phyloP scores from a whole-genome alignment of 2,888 invertebrate genomes.

The Crepidodera aurea region DNA sequence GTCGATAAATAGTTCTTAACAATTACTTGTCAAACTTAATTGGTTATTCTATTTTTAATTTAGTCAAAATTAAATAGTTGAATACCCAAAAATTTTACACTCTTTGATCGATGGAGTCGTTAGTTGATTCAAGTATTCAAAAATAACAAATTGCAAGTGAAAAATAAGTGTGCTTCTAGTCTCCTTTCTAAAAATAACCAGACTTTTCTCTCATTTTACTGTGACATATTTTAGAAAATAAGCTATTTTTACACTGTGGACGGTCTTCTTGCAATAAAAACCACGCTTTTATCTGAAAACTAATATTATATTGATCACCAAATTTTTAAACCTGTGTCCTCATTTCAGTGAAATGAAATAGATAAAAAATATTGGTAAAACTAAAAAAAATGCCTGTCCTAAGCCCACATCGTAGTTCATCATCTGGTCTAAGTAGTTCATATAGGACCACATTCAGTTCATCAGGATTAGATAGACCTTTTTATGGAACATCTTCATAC shows the following conservation, averaged over 20 bases:
- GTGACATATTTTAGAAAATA: constrained; percentile 53
- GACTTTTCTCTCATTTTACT: constrained; percentile 45
- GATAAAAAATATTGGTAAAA: constrained; percentile 25
- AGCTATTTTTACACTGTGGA: constrained; percentile 50
- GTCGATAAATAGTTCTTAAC: not conserved
- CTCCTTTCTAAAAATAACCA: constrained; percentile 45
- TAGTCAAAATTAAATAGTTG: constrained; percentile 3
- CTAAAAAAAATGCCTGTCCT: constrained; percentile 44
- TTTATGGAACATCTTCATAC: constrained; percentile 63
- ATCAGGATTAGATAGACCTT: constrained; percentile 66
- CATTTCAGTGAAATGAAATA: constrained; percentile 41
- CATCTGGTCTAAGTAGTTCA: constrained; percentile 57
- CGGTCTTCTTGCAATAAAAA: constrained; percentile 40
- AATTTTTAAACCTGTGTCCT: constrained; percentile 9
- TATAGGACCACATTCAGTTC: constrained; percentile 65
- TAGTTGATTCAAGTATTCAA: not conserved
- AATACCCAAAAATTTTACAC: not conserved
- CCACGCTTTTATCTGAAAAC: constrained; percentile 35
- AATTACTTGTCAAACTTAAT: constrained; percentile 1
- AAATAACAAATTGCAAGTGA: constrained; percentile 20
- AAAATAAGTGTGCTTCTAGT: constrained; percentile 26
- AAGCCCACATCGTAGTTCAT: constrained; percentile 64
- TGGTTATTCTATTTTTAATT: constrained; percentile 20
- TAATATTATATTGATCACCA: not conserved
- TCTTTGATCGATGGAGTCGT: not conserved